Conservation (phyloP, 2,797 vertebrate genomes). For the Sebastes cheni region DNA sequence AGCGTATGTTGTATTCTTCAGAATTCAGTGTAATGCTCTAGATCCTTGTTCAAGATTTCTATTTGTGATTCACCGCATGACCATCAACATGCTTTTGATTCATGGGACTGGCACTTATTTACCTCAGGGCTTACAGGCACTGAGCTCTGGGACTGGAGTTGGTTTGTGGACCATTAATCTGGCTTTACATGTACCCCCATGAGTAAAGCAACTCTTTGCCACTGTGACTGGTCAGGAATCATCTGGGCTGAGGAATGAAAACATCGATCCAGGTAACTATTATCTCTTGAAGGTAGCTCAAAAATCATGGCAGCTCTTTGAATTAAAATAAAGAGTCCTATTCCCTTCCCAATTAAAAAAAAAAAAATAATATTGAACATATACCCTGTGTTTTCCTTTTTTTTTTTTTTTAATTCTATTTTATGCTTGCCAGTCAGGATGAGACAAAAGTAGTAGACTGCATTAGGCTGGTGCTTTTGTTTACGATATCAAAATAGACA, state of each 20-base stretch:
- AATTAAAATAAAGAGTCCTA: constrained; percentile 34
- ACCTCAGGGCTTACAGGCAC: not conserved
- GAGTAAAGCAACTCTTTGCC: constrained; percentile 19
- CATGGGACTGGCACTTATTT: not conserved
- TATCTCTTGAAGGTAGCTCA: constrained; percentile 38
- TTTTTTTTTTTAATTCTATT: accelerated
- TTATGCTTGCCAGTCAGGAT: not conserved
- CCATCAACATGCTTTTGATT: not conserved
- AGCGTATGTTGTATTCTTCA: not conserved
- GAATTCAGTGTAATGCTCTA: not conserved
- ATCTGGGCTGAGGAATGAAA: constrained; percentile 14
- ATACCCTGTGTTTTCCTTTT: not conserved
- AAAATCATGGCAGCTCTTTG: constrained; percentile 16
- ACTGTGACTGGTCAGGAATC: constrained; percentile 21
- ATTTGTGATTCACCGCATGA: not conserved
- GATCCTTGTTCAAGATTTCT: not conserved
- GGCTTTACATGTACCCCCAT: constrained; percentile 3
- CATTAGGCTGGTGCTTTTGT: not conserved
- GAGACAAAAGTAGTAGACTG: not conserved
- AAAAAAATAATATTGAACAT: not conserved
- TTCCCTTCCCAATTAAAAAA: constrained; percentile 34
- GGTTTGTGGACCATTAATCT: constrained; percentile 35
- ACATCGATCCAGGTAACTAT: constrained; percentile 53
- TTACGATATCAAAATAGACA: not conserved
- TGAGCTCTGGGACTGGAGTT: not conserved